Evolutionary conservation across 2,888 invertebrate genomes (phyloP).

Genomic region (Caenorhabditis becei): DNA sequence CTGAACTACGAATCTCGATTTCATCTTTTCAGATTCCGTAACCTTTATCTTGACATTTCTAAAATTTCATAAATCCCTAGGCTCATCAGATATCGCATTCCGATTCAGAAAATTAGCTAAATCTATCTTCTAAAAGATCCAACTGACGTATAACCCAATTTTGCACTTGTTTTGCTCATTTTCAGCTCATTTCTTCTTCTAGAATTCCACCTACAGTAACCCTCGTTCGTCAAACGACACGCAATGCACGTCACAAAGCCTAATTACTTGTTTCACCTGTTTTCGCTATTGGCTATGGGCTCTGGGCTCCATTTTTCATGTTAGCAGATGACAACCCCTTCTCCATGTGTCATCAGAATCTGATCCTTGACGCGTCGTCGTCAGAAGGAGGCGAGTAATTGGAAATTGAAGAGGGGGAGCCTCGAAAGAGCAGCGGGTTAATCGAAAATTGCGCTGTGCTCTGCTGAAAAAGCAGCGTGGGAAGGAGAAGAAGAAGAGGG

Average conservation of each 20-base stretch:
- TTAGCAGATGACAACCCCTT: neutral
- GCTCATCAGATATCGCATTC: no score
- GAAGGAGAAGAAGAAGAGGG: slow-evolving; percentile 7
- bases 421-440: slow-evolving; percentile 32
- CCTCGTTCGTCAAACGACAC: slow-evolving; percentile 21
- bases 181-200: no score
- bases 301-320: neutral
- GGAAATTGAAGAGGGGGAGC: slow-evolving; percentile 49
- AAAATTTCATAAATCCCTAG: no score
- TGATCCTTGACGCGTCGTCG: slow-evolving; percentile 46
- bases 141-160: no score
- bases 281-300: slow-evolving; percentile 9
- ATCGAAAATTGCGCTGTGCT: slow-evolving; percentile 49
- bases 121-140: no score
- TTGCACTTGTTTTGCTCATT: no score
- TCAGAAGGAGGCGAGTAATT: slow-evolving; percentile 46
- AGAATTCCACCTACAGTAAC: no score
- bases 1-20: no score
- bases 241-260: slow-evolving; percentile 18
- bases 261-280: slow-evolving; percentile 44
- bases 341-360: slow-evolving; percentile 45
- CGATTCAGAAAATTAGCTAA: no score
- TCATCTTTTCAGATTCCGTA: no score
- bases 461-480: slow-evolving; percentile 38
- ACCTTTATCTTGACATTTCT: no score